phyloP scores from a whole-genome alignment of 2,888 invertebrate genomes.

The Lissocephala sabroskyi region DNA sequence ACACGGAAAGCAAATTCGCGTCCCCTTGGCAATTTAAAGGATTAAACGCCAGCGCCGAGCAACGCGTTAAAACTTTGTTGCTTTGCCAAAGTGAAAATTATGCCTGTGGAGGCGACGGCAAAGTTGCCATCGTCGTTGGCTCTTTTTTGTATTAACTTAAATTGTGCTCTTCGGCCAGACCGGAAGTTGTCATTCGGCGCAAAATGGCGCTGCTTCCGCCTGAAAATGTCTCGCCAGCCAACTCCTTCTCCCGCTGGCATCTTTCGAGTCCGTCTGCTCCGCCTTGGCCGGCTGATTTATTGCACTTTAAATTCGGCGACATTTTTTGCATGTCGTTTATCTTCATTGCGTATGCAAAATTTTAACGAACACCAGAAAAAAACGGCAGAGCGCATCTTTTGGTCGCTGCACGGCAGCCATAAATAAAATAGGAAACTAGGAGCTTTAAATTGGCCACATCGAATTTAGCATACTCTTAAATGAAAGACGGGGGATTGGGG shows the following conservation, averaged over 20 bases:
- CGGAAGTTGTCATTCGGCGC: conserved; percentile 44
- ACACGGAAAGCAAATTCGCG: not conserved
- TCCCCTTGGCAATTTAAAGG: conserved; percentile 1
- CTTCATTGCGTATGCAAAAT: conserved; percentile 56
- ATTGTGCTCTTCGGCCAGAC: not conserved
- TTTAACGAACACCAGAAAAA: too few relatives aligned
- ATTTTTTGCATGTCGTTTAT: conserved; percentile 66
- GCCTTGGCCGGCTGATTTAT: conserved; percentile 23
- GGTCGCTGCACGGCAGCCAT: conserved; percentile 38
- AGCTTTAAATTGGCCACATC: too few relatives aligned
- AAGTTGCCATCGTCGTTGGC: too few relatives aligned
- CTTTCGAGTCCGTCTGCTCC: conserved; percentile 29
- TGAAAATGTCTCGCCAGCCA: conserved; percentile 35
- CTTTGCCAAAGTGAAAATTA: too few relatives aligned
- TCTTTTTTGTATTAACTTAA: too few relatives aligned
- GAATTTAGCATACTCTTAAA: too few relatives aligned
- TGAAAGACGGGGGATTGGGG: too few relatives aligned
- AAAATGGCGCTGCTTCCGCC: conserved; percentile 57
- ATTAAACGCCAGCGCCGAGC: conserved; percentile 15
- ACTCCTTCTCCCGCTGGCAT: too few relatives aligned
- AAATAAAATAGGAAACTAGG: conserved; percentile 38
- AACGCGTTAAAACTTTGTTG: too few relatives aligned
- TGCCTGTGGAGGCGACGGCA: not conserved
- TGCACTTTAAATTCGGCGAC: conserved; percentile 57
- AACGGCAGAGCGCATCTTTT: not conserved